These are phyloP conservation scores for Pocillopora grandis DNA, from an alignment of 92 coral and sea anemone species.

Conservation along the genomic window DNA sequence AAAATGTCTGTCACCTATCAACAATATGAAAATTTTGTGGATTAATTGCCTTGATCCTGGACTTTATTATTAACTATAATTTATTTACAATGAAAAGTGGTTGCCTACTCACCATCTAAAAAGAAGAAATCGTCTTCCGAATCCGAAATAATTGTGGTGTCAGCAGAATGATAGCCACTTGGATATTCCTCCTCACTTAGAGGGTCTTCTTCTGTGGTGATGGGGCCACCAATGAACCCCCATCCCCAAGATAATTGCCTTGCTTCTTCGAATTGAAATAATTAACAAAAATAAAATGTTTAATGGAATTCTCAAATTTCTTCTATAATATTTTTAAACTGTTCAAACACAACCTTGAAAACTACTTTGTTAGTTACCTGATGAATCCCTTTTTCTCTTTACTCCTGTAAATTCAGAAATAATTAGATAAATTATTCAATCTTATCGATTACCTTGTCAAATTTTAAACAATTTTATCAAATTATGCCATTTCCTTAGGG, in stretches of 20 bases:
- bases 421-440: background rate
- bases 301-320: background rate
- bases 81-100: no score
- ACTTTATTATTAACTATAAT: background rate
- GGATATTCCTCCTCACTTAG: background rate
- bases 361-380: background rate
- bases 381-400: background rate
- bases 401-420: slow-evolving; percentile 1
- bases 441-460: background rate
- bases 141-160: background rate
- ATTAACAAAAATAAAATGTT: background rate
- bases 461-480: background rate
- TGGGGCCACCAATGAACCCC: background rate
- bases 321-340: background rate
- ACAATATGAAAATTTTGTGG: no score
- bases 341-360: background rate
- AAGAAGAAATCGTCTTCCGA: background rate
- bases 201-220: background rate
- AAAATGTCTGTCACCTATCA: no score
- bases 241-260: background rate
- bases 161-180: background rate
- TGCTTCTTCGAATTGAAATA: background rate
- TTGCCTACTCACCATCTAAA: no score
- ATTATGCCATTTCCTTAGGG: no score
- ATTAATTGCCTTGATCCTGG: no score